These are phyloP conservation scores for Macrophya annulata DNA, from an alignment of 2,888 invertebrate species.

Conservation along the genomic window DNA sequence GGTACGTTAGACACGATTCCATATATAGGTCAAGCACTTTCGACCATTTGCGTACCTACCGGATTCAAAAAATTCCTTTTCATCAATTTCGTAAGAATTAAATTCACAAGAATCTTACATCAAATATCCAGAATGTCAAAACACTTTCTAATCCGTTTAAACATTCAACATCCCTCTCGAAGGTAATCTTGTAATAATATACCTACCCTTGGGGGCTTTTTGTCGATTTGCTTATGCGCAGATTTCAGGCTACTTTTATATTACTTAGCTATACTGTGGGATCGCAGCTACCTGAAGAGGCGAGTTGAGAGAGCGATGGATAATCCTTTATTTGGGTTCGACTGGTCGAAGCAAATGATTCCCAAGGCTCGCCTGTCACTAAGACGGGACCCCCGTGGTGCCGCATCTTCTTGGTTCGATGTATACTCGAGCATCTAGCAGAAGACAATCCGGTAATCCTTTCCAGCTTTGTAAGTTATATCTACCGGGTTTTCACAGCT, in stretches of 20 bases:
- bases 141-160: constrained; percentile 23
- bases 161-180: neutral
- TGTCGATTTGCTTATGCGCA: constrained; percentile 1
- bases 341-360: constrained; percentile 59
- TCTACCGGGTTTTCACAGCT: neutral
- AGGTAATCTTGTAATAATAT: neutral
- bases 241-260: constrained; percentile 8
- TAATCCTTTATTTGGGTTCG: constrained; percentile 67
- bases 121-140: neutral
- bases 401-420: constrained; percentile 15
- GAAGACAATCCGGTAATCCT: constrained; percentile 44
- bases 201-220: constrained; percentile 9
- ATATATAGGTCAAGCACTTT: constrained; percentile 29
- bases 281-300: constrained; percentile 46
- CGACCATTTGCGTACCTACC: neutral
- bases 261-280: neutral
- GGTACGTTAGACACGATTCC: neutral
- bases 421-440: constrained; percentile 21
- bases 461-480: constrained; percentile 42
- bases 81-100: neutral
- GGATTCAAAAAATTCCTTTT: neutral
- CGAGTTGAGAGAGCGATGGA: constrained; percentile 59
- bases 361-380: constrained; percentile 61
- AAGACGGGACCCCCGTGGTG: constrained; percentile 55
- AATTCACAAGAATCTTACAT: neutral